phyloP scores from a whole-genome alignment of 2,797 vertebrate genomes.

The Leptodactylus fallax region DNA sequence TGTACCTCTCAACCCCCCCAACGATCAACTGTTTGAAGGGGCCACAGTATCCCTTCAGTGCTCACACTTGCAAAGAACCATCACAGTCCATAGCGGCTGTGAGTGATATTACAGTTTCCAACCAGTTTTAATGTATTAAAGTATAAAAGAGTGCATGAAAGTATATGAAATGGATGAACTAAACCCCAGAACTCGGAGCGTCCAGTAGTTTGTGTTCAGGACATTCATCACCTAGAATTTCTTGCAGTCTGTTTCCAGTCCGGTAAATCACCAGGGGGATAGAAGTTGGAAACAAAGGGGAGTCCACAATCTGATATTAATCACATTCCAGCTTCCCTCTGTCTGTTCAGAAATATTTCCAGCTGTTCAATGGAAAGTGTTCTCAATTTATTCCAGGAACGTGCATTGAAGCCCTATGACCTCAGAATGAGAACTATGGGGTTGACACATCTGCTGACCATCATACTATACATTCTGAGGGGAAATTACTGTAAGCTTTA shows the following conservation, averaged over 20 bases:
- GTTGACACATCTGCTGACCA: constrained; percentile 1
- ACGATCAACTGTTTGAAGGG: no score
- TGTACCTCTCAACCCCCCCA: no score
- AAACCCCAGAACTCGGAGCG: neutral
- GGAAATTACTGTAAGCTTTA: neutral
- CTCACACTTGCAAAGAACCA: no score
- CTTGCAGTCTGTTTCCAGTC: constrained; percentile 46
- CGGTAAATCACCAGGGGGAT: constrained; percentile 64
- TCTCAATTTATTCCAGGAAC: constrained; percentile 43
- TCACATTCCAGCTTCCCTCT: constrained; percentile 66
- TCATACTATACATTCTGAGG: neutral
- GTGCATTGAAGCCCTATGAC: constrained; percentile 1
- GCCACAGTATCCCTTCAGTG: no score
- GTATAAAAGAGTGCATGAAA: neutral
- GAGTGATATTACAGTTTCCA: no score
- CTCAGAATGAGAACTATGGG: constrained; percentile 1
- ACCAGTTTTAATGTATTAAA: neutral
- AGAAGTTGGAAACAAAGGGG: neutral
- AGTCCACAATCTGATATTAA: constrained; percentile 49
- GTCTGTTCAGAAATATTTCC: constrained; percentile 62
- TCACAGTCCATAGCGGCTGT: no score
- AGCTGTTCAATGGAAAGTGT: constrained; percentile 62
- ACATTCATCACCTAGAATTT: constrained; percentile 30
- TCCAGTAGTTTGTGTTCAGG: neutral
- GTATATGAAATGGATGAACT: neutral